Conservation (phyloP, 2,797 vertebrate species). For the Brachymystax lenok region DNA sequence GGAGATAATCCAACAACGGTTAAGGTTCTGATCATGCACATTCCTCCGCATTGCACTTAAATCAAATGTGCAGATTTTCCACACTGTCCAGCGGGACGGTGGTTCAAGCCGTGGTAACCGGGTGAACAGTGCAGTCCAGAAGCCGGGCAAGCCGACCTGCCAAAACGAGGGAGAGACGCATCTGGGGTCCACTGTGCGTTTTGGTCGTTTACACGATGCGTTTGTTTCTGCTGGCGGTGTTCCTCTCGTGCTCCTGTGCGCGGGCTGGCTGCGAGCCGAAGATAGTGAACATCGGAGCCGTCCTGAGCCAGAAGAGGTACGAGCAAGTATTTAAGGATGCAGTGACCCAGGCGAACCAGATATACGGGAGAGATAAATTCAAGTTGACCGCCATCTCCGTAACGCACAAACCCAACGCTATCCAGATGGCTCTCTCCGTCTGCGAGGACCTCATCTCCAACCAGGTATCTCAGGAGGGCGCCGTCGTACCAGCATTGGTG, state of each 20-base stretch:
- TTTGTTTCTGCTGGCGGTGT: slow-evolving; percentile 84
- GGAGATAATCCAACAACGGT: slow-evolving; percentile 37
- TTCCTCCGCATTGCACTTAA: slow-evolving; percentile 76
- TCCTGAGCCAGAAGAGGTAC: slow-evolving; percentile 94
- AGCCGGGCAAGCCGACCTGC: slow-evolving; percentile 63
- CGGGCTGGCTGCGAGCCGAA: slow-evolving; percentile 92
- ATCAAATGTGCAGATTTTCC: slow-evolving; percentile 35
- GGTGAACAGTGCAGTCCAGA: slow-evolving; percentile 56
- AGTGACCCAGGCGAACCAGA: slow-evolving; percentile 90
- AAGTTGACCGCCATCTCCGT: slow-evolving; percentile 96
- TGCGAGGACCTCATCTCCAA: slow-evolving; percentile 98
- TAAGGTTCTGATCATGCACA: slow-evolving; percentile 55
- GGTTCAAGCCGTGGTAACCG: slow-evolving; percentile 35
- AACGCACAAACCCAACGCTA: slow-evolving; percentile 95
- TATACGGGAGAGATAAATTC: slow-evolving; percentile 92
- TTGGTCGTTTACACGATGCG: slow-evolving; percentile 77
- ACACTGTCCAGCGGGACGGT: slow-evolving; percentile 58
- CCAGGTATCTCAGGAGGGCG: slow-evolving; percentile 76
- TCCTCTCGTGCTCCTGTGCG: slow-evolving; percentile 88
- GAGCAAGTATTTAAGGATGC: slow-evolving; percentile 96
- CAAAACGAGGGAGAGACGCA: slow-evolving; percentile 56
- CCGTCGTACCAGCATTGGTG: background rate
- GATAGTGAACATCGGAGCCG: slow-evolving; percentile 94
- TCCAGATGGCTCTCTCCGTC: slow-evolving; percentile 97
- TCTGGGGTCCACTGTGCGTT: slow-evolving; percentile 56